Base-by-base conservation (phyloP, 2,113 vertebrate genomes). In the Motacilla tschutschensis region DNA sequence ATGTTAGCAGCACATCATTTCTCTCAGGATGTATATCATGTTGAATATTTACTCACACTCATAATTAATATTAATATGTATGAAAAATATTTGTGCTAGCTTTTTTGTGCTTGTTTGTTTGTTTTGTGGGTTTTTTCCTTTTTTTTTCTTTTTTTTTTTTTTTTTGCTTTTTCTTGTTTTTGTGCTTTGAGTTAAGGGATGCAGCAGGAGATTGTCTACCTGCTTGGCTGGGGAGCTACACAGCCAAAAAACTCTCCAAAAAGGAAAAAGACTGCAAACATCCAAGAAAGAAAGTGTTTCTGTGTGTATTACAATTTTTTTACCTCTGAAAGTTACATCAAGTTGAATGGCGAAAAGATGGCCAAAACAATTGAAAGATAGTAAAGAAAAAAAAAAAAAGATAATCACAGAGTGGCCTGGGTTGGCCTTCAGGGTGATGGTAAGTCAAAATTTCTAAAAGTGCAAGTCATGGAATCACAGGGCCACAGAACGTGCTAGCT, bases 121-220 rank as follows among this genome's bases (percentile, higher is more conserved):
- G 17, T 7, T 44, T 55, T 31, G 10, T 15, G 17, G 6, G 4
- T 2, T 3, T 38, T 8, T 51, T 31, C 14, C 36, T 8, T 33
- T 33, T 33, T 33, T 33, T 33, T 33, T 33, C 7, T 33, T 33
- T 33, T 33, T 33, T 33, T 33, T 33, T 33, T 33, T 8, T 51
- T 31, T 17, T 44, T 8, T 4, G 2, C 2, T 38, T 28, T 38
- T 6, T 24, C 5, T 70, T 44, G 1, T 0, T 63, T 69, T 57
- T 31, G 8, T 35, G 7, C 6, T 87, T 72, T n/a, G 8, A 31
- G 7, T 44, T 69, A n/a, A 57, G 0, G 2, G 17, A 54, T 72
- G 5, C 0, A 5, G 3, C 15, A 80, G 19, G 9, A 69, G 35
- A 62, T 35, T 0, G 0, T 24, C 24, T 54, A 12, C 59, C 9